Evolutionary conservation across 2,888 invertebrate genomes (phyloP), one percentile per base, ranked within the genome.

Genomic region (Macrophya alboannulata): DNA sequence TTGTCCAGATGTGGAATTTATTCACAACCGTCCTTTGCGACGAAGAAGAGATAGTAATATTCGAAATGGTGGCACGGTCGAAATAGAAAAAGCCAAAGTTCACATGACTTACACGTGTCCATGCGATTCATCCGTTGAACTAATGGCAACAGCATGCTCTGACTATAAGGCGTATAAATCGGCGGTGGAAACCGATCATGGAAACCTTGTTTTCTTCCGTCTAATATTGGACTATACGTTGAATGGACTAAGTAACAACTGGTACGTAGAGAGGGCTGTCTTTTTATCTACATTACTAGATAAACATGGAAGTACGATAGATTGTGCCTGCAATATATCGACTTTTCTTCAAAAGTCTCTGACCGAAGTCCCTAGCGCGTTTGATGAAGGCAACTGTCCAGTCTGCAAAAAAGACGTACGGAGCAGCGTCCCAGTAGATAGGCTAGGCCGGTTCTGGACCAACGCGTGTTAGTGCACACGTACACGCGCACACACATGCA

Each of bases 261-360:
- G 55, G 79, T 79, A 79, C 21, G 55, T 55, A 51, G 59, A 79
- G 40, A 79, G 79, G 40, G 51, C 51, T 37, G 37, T 79, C 31
- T 59, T 79, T 37, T 55, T 59, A 59, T 79, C 79, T 8, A 21
- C 55, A 31, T 79, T 55, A 55, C 40, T 79, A 17, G 37, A 59
- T 51, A 31, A 79, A 79, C 21, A 79, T 31, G 79, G 59, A 55
- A 79, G 79, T 40, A 59, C 79, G 59, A 59, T 79, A 37, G 31
- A 79, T 79, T 79, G 79, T 55, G 51, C 31, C 51, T 79, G 79
- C 40, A 79, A 79, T 55, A 40, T 79, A 37, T 25, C 79, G 79
- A 59, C 51, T 79, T 55, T 79, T 55, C 25, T 79, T 55, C 25
- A 55, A 37, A 31, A 79, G 79, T 17, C n/a, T 55, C 25, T 79